phyloP scores from a whole-genome alignment of 2,113 vertebrate genomes.

The Poeciliopsis prolifica region DNA sequence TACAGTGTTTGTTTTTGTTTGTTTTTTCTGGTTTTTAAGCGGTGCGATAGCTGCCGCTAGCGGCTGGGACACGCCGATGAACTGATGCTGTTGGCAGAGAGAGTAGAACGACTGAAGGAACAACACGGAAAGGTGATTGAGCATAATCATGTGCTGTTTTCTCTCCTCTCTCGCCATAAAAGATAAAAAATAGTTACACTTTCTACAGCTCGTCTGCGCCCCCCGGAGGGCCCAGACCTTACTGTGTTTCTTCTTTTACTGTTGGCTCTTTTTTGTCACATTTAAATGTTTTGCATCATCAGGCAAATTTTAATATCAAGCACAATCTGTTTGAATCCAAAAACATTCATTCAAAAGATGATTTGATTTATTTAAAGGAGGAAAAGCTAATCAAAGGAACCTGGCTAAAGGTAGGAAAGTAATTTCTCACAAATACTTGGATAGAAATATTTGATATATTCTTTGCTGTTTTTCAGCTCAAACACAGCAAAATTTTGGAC shows the following conservation, averaged over 20 bases:
- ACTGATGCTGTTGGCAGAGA: conserved; percentile 29
- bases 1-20: conserved; percentile 27
- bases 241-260: conserved; percentile 13
- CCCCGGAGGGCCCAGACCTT: conserved; percentile 31
- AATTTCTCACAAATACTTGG: not conserved
- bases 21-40: conserved; percentile 23
- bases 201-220: conserved; percentile 38
- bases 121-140: conserved; percentile 22
- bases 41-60: conserved; percentile 15
- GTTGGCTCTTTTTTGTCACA: conserved; percentile 4
- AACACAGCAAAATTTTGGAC: no score
- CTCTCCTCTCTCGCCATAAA: conserved; percentile 51
- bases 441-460: no score
- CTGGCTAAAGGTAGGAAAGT: not conserved
- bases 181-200: conserved; percentile 37
- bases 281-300: not conserved
- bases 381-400: not conserved
- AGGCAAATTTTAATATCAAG: not conserved
- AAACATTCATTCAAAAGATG: not conserved
- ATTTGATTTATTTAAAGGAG: not conserved
- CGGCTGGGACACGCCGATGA: conserved; percentile 33
- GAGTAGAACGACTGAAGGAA: conserved; percentile 35
- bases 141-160: conserved; percentile 26
- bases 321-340: not conserved
- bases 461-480: no score